Evolutionary conservation across 2,797 vertebrate genomes (phyloP), one percentile per base, ranked within the genome.

Genomic region (Triplophysa yarkandensis): DNA sequence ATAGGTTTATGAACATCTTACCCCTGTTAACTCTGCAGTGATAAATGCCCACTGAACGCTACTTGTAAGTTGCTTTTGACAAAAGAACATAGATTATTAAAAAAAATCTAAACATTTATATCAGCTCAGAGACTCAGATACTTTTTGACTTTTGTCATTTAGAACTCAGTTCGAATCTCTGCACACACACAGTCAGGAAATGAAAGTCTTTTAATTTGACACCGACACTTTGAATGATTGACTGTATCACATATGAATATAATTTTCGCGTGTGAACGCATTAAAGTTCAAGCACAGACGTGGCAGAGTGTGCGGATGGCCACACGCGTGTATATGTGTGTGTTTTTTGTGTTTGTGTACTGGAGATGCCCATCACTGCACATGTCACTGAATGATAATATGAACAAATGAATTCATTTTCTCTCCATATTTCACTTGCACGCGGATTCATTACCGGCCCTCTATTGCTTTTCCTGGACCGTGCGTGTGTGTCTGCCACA

Each of bases 161-260:
- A 17, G 16, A 41, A 19, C 34, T 68, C 66, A 27, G 23, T 34
- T 68, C 9, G 34, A 55, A 34, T 14, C 9, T n/a, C 16, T 55
- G 23, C 17, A 41, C 39, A 41, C 41, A 66, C 61, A 71, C 57
- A 60, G 43, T 41, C 74, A 65, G 74, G 44, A 76, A 63, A 77
- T 77, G 32, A 80, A 70, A 68, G 36, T 61, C 36, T 81, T 78
- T 81, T 48, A 75, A 62, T 71, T 71, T 68, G 68, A 75, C 52
- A 52, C 54, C 43, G 23, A 17, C 39, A 48, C 63, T 55, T 67
- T 72, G 36, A 71, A 23, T 44, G 63, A 77, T 52, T 39, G 63
- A 62, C 34, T 63, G 69, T 27, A 39, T 46, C 19, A 13, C 44
- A 70, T n/a, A 77, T 71, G 41, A 75, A 52, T 17, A 36, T 61